Conservation (phyloP, 2,797 vertebrate genomes). For the Enteromius argenteus region DNA sequence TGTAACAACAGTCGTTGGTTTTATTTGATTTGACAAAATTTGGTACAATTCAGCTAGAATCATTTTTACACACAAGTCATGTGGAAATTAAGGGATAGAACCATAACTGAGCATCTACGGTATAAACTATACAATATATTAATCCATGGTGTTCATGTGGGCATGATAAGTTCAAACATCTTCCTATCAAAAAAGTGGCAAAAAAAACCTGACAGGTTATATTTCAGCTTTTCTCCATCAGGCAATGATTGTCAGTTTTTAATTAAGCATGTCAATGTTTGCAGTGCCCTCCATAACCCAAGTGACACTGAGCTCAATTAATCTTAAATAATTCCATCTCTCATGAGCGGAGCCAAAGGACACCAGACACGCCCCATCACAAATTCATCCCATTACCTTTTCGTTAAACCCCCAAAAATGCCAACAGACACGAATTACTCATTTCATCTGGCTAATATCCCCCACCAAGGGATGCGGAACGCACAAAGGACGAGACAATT, state of each 20-base stretch:
- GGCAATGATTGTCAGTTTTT: constrained; percentile 34
- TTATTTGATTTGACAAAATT: background rate
- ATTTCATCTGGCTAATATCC: constrained; percentile 71
- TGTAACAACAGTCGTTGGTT: background rate
- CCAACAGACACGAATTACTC: constrained; percentile 56
- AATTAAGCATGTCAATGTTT: constrained; percentile 40
- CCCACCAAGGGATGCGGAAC: constrained; percentile 50
- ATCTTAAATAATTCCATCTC: constrained; percentile 37
- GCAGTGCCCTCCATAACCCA: constrained; percentile 5
- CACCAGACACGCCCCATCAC: constrained; percentile 45
- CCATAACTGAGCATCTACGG: background rate
- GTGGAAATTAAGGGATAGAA: background rate
- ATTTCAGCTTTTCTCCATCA: background rate
- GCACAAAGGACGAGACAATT: constrained; percentile 76
- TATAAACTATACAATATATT: background rate
- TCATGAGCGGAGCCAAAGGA: constrained; percentile 29
- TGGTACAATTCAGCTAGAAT: background rate
- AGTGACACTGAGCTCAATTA: constrained; percentile 48
- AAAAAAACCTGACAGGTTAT: constrained; percentile 8
- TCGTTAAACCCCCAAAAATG: constrained; percentile 44
- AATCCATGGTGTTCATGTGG: background rate
- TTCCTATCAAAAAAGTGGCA: background rate
- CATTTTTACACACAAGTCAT: background rate
- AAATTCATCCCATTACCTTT: constrained; percentile 52
- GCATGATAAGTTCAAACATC: background rate